Base-by-base conservation (phyloP, 1,140 invertebrate species). In the Drosophila kepulauana region DNA sequence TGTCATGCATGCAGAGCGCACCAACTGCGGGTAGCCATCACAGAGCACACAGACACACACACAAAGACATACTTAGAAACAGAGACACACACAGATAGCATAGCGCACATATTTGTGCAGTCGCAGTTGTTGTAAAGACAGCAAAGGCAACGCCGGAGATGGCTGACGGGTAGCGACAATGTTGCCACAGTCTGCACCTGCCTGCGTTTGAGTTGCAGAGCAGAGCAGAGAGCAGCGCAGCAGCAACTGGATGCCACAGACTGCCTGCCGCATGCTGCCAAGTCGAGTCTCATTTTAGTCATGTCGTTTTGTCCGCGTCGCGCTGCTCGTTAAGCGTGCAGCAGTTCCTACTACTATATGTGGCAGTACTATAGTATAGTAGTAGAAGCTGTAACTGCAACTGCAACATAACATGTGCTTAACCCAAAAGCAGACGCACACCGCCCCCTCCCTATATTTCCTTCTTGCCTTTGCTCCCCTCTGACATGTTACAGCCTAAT, bases 331-430 rank as follows among this genome's bases (percentile, higher is more conserved):
- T 75, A 73, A 73, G 25, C 61, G 46, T 48, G 62, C 30, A 38
- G 41, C 48, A 51, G 56, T 59, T 46, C 54, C 20, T 25, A 25
- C 20, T 25, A 25, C 20, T 25, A 25, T 70, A 74, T 71, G 45
- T 75, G 66, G 75, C 66, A 68, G 65, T 45, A 70, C 72, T 78
- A 73, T 78, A 68, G 59, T 65, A 75, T 61, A 16, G 43, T n/a
- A 48, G 28, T 30, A 72, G 70, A 66, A 65, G 74, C 75, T 68
- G 70, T 10, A 49, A 70, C 35, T 65, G 51, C 25, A 45, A 54
- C 79, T 75, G 77, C 69, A 78, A 75, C 79, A 78, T 75, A 75
- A 78, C 79, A 78, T 78, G 79, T 81, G 79, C 79, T 81, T 79
- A 81, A 81, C 79, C 79, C 79, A 81, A 70, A 81, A 71, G 66